Evolutionary conservation across 1,140 invertebrate species (phyloP).

Genomic region (Pseudomyrmex pallidus): DNA sequence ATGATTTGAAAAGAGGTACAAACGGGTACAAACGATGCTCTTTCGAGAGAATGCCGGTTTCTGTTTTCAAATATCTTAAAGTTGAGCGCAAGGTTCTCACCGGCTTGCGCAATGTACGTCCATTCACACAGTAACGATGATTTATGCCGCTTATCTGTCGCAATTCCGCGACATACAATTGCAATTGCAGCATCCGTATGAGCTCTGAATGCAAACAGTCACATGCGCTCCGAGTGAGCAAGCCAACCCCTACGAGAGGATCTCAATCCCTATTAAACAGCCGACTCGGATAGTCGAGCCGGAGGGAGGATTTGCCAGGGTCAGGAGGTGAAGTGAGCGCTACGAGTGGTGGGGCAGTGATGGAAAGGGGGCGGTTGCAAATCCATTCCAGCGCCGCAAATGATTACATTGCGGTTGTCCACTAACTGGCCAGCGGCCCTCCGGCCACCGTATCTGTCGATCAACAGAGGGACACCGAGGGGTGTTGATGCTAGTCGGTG

Average conservation of each 20-base stretch:
- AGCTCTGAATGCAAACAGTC: constrained; percentile 62
- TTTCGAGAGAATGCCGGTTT: too few relatives aligned
- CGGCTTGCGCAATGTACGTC: constrained; percentile 19
- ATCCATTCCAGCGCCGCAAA: constrained; percentile 81
- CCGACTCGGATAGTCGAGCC: constrained; percentile 63
- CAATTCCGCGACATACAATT: constrained; percentile 71
- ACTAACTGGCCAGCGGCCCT: constrained; percentile 80
- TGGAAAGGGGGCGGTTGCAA: constrained; percentile 58
- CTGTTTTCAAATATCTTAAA: too few relatives aligned
- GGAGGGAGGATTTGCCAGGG: constrained; percentile 69
- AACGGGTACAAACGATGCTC: too few relatives aligned
- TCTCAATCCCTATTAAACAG: constrained; percentile 73
- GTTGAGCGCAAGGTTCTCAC: too few relatives aligned
- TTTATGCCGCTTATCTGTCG: constrained; percentile 17
- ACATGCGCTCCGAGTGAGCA: constrained; percentile 62
- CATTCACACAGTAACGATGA: constrained; percentile 37
- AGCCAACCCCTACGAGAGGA: constrained; percentile 60
- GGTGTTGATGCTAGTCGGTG: constrained; percentile 66
- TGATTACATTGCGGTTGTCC: constrained; percentile 83
- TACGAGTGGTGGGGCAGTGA: constrained; percentile 25
- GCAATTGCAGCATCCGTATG: constrained; percentile 64
- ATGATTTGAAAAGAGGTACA: too few relatives aligned
- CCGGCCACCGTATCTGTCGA: constrained; percentile 69
- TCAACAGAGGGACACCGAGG: constrained; percentile 70
- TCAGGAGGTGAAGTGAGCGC: constrained; percentile 52